phyloP scores from a whole-genome alignment of 2,888 invertebrate species.

The Eumacrocentrus americanus region DNA sequence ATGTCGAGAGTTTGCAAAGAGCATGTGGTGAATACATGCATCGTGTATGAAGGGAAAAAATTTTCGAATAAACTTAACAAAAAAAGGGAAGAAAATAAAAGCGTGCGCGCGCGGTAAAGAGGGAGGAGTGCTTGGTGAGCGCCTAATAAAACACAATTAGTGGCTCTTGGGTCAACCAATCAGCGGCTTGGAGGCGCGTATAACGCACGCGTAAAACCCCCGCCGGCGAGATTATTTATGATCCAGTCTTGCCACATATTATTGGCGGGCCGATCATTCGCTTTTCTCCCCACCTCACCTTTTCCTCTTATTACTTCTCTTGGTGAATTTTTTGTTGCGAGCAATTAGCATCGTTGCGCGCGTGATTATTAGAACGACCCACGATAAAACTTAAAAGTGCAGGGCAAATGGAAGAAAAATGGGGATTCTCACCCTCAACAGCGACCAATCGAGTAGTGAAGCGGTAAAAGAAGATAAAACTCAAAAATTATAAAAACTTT shows the following conservation, averaged over 20 bases:
- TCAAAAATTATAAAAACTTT: too few species aligned
- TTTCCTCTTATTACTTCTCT: conserved; percentile 1
- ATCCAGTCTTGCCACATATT: conserved; percentile 36
- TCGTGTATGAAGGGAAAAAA: background rate
- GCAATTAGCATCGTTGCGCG: conserved; percentile 25
- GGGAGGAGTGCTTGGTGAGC: conserved; percentile 36
- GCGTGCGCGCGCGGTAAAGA: conserved; percentile 35
- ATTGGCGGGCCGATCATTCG: conserved; percentile 23
- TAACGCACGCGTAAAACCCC: conserved; percentile 48
- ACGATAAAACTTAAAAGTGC: background rate
- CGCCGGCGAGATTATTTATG: conserved; percentile 51
- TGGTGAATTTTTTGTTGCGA: conserved; percentile 7
- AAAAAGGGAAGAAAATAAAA: conserved; percentile 2
- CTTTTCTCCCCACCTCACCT: conserved; percentile 25
- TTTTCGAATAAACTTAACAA: background rate
- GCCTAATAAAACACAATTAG: conserved; percentile 61
- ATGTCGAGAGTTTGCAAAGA: background rate
- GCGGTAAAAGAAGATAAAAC: too few species aligned
- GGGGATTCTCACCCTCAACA: background rate
- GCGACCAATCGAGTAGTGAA: too few species aligned
- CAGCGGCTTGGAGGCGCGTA: conserved; percentile 45
- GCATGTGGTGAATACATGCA: background rate
- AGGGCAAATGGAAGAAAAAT: background rate
- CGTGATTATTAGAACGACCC: conserved; percentile 24
- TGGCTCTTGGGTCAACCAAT: conserved; percentile 50